Conservation (phyloP, 1,140 invertebrate genomes). For the Uloborus diversus region DNA sequence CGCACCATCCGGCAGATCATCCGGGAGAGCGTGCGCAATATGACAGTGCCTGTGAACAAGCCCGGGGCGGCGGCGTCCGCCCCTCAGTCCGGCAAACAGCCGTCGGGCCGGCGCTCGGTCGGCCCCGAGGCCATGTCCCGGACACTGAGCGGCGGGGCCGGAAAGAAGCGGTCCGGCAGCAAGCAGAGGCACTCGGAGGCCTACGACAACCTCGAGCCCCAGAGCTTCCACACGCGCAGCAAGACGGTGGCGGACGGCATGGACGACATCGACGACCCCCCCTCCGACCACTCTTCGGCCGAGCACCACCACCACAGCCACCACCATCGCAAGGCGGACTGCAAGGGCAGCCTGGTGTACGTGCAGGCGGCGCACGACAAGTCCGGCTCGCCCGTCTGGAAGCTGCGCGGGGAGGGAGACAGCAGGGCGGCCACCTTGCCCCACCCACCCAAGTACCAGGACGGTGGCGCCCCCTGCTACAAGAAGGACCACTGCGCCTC, state of each 20-base stretch:
- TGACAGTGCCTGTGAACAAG: conserved; percentile 79
- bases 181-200: conserved; percentile 78
- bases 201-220: conserved; percentile 76
- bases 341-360: conserved; percentile 56
- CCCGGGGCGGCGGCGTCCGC: conserved; percentile 3
- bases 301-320: conserved; percentile 32
- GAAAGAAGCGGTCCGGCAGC: conserved; percentile 67
- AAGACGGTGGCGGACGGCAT: conserved; percentile 85
- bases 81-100: conserved; percentile 78
- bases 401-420: conserved; percentile 77
- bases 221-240: conserved; percentile 82
- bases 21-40: conserved; percentile 92
- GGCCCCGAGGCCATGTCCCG: conserved; percentile 76
- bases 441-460: conserved; percentile 14
- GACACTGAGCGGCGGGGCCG: conserved; percentile 77
- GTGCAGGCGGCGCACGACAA: conserved; percentile 69
- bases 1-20: conserved; percentile 97
- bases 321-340: conserved; percentile 70
- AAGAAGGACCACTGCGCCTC: conserved; percentile 55
- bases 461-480: conserved; percentile 16
- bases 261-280: conserved; percentile 60
- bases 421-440: conserved; percentile 54
- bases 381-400: conserved; percentile 90
- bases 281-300: conserved; percentile 9
- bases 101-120: conserved; percentile 80